Percentiles rank a stretch among this genome's conserved stretches.
These are phyloP conservation scores for Aplysina aerophoba DNA, from an alignment of 37 sponge, comb jelly and placozoan genomes.

Conservation along the genomic window DNA sequence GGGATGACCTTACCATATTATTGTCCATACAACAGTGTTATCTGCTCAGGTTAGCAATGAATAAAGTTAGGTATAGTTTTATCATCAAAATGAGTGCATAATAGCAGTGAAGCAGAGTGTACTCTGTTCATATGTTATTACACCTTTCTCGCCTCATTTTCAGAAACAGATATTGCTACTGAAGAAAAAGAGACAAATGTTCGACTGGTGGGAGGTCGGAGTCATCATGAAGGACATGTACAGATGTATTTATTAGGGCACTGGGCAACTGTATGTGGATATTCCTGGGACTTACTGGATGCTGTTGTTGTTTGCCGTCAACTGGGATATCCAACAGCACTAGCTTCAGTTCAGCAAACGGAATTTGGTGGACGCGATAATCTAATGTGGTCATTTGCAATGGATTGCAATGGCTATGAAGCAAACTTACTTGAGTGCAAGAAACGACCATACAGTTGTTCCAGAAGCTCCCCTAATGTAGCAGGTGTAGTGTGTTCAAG, in stretches of 20 bases:
- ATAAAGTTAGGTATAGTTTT: no score
- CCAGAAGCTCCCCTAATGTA: no score
- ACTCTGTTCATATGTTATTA: no score
- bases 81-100: no score
- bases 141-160: no score
- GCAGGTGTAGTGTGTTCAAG: no score
- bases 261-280: constrained; percentile 2
- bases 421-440: no score
- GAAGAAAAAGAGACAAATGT: neutral
- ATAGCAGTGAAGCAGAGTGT: no score
- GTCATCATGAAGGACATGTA: neutral
- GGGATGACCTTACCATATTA: neutral
- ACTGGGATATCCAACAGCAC: constrained; percentile 1
- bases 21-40: neutral
- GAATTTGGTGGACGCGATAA: no score
- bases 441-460: no score
- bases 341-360: neutral
- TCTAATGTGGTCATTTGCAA: no score
- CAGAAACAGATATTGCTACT: neutral
- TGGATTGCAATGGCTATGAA: no score
- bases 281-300: constrained; percentile 1
- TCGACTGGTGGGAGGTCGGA: neutral
- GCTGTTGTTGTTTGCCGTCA: constrained; percentile 12
- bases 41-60: neutral
- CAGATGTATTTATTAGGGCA: neutral